Base-by-base conservation (phyloP, 2,113 vertebrate species). In the Gavia stellata region DNA sequence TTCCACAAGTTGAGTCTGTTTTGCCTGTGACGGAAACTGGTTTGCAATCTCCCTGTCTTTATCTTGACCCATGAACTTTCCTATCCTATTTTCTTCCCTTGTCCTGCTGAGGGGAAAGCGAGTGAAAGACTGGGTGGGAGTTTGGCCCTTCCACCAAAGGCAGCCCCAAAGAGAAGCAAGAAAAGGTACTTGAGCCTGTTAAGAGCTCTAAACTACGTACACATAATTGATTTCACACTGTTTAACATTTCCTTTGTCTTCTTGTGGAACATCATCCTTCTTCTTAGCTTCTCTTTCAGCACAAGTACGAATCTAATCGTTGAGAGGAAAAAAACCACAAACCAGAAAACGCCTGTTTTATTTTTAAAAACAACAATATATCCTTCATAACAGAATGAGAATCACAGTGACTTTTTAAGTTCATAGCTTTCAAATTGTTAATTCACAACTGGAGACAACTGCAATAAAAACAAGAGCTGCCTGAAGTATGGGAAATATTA, bases 211-310 rank as follows among this genome's bases (percentile, higher is more conserved):
- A 87, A 72, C 31, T 94, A 99, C 99, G 0, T 98, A 99, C 99
- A 99, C 99, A 1, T 99, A 99, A 97, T 98, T 99, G 97, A 99
- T 91, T 98, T 99, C 99, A 94, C 99, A 99, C 70, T 98, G 98
- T 94, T 99, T 99, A 90, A 99, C 99, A 5, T 99, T 99, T 91
- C 99, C 99, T 94, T 99, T 98, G 97, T 99, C 99, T 97, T 99
- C 99, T 53, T 99, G 99, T 34, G 99, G 98, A 88, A 99, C 98
- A 80, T 99, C 99, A 84, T 99, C 99, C 91, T 98, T 99, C 90
- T 88, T 98, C 97, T 99, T 99, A 42, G 97, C 94, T 97, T 99
- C 99, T 93, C 98, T 98, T 95, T 99, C 99, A 20, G 97, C 97
- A 90, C 98, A 99, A 8, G 98, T 99, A 82, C 99, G 98, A 89